A percentile compares a stretch with the other conserved stretches of the same genome.
phyloP scores from a whole-genome alignment of 2,113 vertebrate species.

The Macquaria australasica region DNA sequence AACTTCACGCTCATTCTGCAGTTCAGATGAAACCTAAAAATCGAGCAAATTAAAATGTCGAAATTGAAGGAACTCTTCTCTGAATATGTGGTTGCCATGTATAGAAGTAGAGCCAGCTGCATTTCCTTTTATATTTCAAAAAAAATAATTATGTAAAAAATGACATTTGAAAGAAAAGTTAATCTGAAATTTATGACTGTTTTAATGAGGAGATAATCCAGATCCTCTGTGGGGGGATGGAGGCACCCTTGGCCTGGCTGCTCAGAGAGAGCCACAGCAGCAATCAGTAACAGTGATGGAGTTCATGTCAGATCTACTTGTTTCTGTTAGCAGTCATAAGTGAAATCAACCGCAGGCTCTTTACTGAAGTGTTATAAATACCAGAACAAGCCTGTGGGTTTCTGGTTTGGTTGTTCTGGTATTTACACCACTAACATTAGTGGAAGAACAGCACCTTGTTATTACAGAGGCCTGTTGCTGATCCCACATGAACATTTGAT shows the following conservation, averaged over 20 bases:
- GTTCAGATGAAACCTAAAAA: background rate
- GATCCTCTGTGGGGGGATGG: conserved; percentile 1
- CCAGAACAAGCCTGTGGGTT: conserved; percentile 10
- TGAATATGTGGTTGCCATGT: background rate
- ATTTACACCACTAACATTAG: background rate
- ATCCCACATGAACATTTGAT: background rate
- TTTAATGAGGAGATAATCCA: conserved; percentile 29
- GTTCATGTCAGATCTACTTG: conserved; percentile 23
- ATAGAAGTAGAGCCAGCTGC: background rate
- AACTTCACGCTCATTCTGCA: background rate
- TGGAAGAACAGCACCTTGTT: background rate
- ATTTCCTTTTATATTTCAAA: background rate
- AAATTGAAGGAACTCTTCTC: background rate
- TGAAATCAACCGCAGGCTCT: conserved; percentile 6
- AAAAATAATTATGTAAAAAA: background rate
- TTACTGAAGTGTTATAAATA: background rate
- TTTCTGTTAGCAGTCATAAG: conserved; percentile 13
- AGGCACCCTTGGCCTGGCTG: background rate
- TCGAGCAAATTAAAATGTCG: background rate
- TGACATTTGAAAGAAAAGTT: background rate
- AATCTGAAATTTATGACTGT: background rate
- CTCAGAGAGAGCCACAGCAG: conserved; percentile 6
- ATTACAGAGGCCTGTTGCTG: background rate
- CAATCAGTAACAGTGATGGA: conserved; percentile 21
- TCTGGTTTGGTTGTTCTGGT: background rate